A percentile compares a stretch with the other conserved stretches of the same genome.
Evolutionary conservation across 2,113 vertebrate genomes (phyloP).

Genomic region (Oenanthe melanoleuca): DNA sequence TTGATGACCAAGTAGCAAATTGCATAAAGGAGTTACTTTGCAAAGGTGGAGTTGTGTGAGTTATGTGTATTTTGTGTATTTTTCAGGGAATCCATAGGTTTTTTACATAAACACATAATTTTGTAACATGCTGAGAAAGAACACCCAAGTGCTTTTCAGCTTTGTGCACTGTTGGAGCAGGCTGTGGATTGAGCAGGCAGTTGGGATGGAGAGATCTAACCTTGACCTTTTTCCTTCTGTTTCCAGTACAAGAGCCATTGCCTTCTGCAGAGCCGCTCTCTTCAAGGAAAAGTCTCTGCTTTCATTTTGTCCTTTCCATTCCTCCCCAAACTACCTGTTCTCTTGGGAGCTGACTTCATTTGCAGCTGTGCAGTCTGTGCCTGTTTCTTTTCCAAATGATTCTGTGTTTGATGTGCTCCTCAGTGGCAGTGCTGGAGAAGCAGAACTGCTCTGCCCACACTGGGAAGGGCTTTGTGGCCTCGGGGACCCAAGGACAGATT

Average conservation of each 20-base stretch:
- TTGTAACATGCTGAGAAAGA: rapidly evolving
- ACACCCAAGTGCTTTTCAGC: background rate
- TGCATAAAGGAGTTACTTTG: background rate
- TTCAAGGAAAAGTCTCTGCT: background rate
- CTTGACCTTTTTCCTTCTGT: slow-evolving; percentile 19
- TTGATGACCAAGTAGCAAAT: background rate
- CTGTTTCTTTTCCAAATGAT: background rate
- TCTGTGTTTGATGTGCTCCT: background rate
- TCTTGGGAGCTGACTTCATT: background rate
- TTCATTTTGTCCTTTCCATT: background rate
- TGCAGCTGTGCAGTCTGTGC: background rate
- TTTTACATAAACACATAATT: background rate
- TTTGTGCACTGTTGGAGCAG: background rate
- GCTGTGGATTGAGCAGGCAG: background rate
- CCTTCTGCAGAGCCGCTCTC: background rate
- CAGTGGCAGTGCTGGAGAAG: background rate
- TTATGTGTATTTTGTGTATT: background rate
- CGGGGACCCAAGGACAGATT: rapidly evolving
- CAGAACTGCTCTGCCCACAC: background rate
- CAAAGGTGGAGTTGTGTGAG: background rate
- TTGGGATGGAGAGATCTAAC: background rate
- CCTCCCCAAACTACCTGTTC: background rate
- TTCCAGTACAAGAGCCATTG: slow-evolving; percentile 3
- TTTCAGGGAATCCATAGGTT: background rate
- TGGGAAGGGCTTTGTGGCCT: background rate